Evolutionary conservation across 1,140 invertebrate species (phyloP).

Genomic region (Littorina saxatilis): DNA sequence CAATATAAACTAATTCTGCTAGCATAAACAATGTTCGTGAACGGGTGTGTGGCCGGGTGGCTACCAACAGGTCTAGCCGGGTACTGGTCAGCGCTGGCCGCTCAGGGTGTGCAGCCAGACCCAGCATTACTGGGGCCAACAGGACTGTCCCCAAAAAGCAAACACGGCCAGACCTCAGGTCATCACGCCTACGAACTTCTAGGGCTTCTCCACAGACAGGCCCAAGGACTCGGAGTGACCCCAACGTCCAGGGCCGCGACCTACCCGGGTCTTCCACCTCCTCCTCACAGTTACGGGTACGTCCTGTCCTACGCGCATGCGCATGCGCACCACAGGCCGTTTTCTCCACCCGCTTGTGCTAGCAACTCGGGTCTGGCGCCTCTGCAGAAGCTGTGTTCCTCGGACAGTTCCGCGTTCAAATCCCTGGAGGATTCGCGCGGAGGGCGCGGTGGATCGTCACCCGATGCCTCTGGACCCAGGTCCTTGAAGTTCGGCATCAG

Average conservation of each 20-base stretch:
- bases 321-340: slow-evolving; percentile 38
- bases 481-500: slow-evolving; percentile 65
- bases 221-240: slow-evolving; percentile 29
- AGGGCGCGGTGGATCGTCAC: background rate
- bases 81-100: slow-evolving; percentile 25
- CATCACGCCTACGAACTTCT: slow-evolving; percentile 31
- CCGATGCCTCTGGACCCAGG: slow-evolving; percentile 31
- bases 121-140: background rate
- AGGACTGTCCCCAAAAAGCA: background rate
- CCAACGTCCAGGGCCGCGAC: no score
- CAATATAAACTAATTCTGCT: no score
- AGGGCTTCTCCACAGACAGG: slow-evolving; percentile 26
- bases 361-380: slow-evolving; percentile 53
- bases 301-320: slow-evolving; percentile 23
- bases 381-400: slow-evolving; percentile 59
- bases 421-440: slow-evolving; percentile 27
- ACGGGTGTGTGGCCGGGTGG: slow-evolving; percentile 32
- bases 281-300: slow-evolving; percentile 32
- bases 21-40: slow-evolving; percentile 32
- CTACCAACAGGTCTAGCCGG: slow-evolving; percentile 17
- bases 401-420: slow-evolving; percentile 54
- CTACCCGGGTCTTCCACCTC: background rate
- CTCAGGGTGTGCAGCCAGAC: background rate
- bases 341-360: slow-evolving; percentile 36
- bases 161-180: background rate